A percentile compares a stretch with the other conserved stretches of the same genome.
phyloP scores from a whole-genome alignment of 2,797 vertebrate species.

The Brotula barbata region DNA sequence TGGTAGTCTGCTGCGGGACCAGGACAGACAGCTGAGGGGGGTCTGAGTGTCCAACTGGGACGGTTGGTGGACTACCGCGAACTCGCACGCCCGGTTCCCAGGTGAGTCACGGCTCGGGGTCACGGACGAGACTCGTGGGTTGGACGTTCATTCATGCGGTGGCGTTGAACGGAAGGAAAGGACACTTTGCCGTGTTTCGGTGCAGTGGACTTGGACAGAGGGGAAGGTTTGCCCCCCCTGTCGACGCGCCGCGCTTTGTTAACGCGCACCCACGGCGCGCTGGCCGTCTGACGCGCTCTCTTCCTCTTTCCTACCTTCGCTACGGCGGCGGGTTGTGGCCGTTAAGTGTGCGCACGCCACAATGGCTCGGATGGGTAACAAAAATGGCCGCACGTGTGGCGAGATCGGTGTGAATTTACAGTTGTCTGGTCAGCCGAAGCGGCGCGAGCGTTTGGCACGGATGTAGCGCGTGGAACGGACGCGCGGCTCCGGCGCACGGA shows the following conservation, averaged over 20 bases:
- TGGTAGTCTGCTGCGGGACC: slow-evolving; percentile 77
- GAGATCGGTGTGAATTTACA: slow-evolving; percentile 44
- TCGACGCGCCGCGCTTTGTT: slow-evolving; percentile 27
- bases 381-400: slow-evolving; percentile 79
- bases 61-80: slow-evolving; percentile 47
- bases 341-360: slow-evolving; percentile 51
- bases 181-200: slow-evolving; percentile 55
- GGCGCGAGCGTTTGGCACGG: slow-evolving; percentile 39
- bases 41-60: slow-evolving; percentile 73
- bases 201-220: slow-evolving; percentile 66
- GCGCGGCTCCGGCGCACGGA: slow-evolving; percentile 31
- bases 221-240: slow-evolving; percentile 17
- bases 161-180: slow-evolving; percentile 47
- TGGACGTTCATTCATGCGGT: slow-evolving; percentile 15
- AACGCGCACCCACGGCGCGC: slow-evolving; percentile 9
- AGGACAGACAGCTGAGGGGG: slow-evolving; percentile 70
- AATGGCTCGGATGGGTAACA: slow-evolving; percentile 66
- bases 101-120: slow-evolving; percentile 59
- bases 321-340: slow-evolving; percentile 25
- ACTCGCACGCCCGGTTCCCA: slow-evolving; percentile 43
- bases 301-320: slow-evolving; percentile 9
- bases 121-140: neutral
- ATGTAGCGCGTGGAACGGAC: slow-evolving; percentile 32
- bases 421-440: slow-evolving; percentile 34
- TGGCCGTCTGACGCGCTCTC: slow-evolving; percentile 13